Percentiles rank a stretch among this genome's conserved stretches.
Conservation (phyloP, 2,797 vertebrate species). For the Pristis pectinata region DNA sequence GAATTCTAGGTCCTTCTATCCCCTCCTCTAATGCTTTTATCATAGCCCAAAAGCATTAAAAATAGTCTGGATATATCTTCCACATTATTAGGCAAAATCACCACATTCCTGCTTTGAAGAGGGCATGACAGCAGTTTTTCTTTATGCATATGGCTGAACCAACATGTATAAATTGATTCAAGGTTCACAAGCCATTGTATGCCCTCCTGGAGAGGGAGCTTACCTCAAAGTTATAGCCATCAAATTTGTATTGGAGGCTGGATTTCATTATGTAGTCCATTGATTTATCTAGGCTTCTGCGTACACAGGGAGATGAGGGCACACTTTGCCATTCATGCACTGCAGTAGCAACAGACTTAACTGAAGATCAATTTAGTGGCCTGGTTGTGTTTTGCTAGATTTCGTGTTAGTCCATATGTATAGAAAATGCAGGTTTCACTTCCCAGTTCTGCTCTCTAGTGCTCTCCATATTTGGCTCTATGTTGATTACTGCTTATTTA, state of each 20-base stretch:
- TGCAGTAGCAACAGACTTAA: too few relatives aligned
- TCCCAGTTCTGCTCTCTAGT: background rate
- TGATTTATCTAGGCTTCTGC: too few relatives aligned
- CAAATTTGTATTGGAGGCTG: too few relatives aligned
- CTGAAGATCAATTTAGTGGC: background rate
- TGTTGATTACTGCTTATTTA: constrained; percentile 2
- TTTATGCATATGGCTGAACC: too few relatives aligned
- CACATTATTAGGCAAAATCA: background rate
- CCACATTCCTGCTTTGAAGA: background rate
- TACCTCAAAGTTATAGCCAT: too few relatives aligned
- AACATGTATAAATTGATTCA: too few relatives aligned
- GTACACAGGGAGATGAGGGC: too few relatives aligned
- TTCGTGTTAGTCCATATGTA: background rate
- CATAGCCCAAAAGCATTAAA: background rate
- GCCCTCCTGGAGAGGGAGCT: too few relatives aligned
- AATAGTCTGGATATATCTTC: background rate
- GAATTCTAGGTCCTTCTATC: background rate
- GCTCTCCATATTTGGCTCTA: background rate
- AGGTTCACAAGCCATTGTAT: too few relatives aligned
- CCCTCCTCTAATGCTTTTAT: background rate
- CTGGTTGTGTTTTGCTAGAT: background rate
- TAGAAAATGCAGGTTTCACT: background rate
- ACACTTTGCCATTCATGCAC: too few relatives aligned
- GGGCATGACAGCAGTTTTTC: background rate
- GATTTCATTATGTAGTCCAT: too few relatives aligned